Conservation (phyloP, 2,888 invertebrate species). For the Drosophila borborema region DNA sequence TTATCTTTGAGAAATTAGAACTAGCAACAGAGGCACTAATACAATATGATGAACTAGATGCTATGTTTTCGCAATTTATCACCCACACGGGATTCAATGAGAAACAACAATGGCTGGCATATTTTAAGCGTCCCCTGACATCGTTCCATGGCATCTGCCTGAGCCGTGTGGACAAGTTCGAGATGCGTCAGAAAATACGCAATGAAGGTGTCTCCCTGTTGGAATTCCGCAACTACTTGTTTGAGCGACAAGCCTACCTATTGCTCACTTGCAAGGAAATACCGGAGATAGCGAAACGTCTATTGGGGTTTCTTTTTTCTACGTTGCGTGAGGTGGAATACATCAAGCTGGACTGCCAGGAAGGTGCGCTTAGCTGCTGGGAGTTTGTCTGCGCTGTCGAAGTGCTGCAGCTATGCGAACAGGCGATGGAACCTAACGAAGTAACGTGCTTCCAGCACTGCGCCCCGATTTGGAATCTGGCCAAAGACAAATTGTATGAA, state of each 20-base stretch:
- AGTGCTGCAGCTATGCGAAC: conserved; percentile 93
- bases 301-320: conserved; percentile 95
- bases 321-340: conserved; percentile 93
- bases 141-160: conserved; percentile 92
- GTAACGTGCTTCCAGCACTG: conserved; percentile 93
- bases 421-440: conserved; percentile 88
- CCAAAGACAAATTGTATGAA: conserved; percentile 91
- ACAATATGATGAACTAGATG: conserved; percentile 98
- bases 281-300: conserved; percentile 92
- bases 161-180: conserved; percentile 88
- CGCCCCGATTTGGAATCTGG: conserved; percentile 94
- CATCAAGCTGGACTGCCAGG: conserved; percentile 91
- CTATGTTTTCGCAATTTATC: conserved; percentile 97
- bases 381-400: conserved; percentile 96
- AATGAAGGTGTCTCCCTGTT: conserved; percentile 88
- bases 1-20: conserved; percentile 97
- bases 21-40: conserved; percentile 97
- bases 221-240: conserved; percentile 97
- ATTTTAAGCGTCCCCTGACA: conserved; percentile 92
- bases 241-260: conserved; percentile 96
- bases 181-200: conserved; percentile 82
- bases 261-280: conserved; percentile 85
- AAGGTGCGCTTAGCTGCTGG: conserved; percentile 96
- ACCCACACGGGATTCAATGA: conserved; percentile 96
- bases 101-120: conserved; percentile 93